Percentiles rank a stretch among this genome's conserved stretches.
Evolutionary conservation across 2,888 invertebrate species (phyloP).

Genomic region (Tenthredo notha): DNA sequence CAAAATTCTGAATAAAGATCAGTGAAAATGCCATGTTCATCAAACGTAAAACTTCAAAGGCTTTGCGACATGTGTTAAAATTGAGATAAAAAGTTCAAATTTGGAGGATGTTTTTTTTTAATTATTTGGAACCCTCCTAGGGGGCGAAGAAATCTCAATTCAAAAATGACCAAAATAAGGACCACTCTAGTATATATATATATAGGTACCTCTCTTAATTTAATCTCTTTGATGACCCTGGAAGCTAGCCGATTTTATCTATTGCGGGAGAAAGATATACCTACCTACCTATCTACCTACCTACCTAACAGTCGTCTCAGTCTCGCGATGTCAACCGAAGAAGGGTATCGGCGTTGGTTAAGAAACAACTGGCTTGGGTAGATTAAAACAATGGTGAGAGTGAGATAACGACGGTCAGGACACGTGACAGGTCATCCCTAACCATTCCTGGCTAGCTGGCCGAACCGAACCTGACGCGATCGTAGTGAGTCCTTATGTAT

Average conservation of each 20-base stretch:
- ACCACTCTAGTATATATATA: no score
- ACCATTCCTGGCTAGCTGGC: slow-evolving; percentile 47
- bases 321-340: slow-evolving; percentile 17
- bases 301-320: not conserved
- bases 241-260: slow-evolving; percentile 25
- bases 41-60: no score
- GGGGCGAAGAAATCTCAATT: no score
- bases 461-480: not conserved
- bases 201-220: not conserved
- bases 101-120: no score
- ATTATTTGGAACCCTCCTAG: no score
- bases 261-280: slow-evolving; percentile 5
- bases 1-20: no score
- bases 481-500: not conserved
- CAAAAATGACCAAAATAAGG: no score
- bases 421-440: slow-evolving; percentile 68
- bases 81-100: no score
- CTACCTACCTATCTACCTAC: no score
- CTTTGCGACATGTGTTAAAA: no score
- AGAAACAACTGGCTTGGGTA: slow-evolving; percentile 53
- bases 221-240: not conserved
- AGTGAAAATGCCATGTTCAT: no score
- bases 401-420: slow-evolving; percentile 68
- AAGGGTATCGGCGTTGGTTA: slow-evolving; percentile 28
- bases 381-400: slow-evolving; percentile 72